Conservation (phyloP, 2,797 vertebrate genomes). For the Leucoraja ocellata region DNA sequence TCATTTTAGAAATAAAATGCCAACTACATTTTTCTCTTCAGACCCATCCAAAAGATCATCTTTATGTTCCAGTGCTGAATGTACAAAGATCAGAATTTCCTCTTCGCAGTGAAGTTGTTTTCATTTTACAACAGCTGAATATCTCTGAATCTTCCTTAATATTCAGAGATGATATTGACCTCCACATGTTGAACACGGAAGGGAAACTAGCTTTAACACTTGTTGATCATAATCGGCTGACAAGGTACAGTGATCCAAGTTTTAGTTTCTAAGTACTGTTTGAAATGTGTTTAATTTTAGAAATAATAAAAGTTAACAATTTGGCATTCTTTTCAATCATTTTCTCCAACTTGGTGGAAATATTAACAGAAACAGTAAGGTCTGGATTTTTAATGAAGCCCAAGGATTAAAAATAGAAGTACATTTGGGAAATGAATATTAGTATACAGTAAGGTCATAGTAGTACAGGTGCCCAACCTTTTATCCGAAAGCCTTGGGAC, state of each 20-base stretch:
- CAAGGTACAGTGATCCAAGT: constrained; percentile 58
- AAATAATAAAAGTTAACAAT: background rate
- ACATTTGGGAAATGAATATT: too few species aligned
- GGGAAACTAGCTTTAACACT: constrained; percentile 75
- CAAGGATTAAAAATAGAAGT: background rate
- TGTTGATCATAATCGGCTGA: constrained; percentile 62
- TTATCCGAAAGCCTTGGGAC: too few species aligned
- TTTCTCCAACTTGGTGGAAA: background rate
- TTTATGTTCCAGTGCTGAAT: constrained; percentile 77
- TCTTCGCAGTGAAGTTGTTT: constrained; percentile 67
- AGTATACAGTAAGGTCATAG: too few species aligned
- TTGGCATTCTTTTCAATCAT: background rate
- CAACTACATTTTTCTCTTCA: constrained; percentile 45
- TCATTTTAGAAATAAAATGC: background rate
- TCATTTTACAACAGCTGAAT: constrained; percentile 68
- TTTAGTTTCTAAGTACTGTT: background rate
- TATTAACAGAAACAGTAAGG: background rate
- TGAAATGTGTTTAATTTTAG: background rate
- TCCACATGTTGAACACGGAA: constrained; percentile 65
- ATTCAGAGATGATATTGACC: constrained; percentile 78
- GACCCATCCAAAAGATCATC: constrained; percentile 61
- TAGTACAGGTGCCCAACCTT: too few species aligned
- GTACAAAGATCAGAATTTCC: constrained; percentile 56
- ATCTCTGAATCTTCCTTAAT: constrained; percentile 69
- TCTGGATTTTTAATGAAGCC: background rate